Evolutionary conservation across 2,113 vertebrate genomes (phyloP), one percentile per base, ranked within the genome.

Genomic region (Shinisaurus crocodilurus): DNA sequence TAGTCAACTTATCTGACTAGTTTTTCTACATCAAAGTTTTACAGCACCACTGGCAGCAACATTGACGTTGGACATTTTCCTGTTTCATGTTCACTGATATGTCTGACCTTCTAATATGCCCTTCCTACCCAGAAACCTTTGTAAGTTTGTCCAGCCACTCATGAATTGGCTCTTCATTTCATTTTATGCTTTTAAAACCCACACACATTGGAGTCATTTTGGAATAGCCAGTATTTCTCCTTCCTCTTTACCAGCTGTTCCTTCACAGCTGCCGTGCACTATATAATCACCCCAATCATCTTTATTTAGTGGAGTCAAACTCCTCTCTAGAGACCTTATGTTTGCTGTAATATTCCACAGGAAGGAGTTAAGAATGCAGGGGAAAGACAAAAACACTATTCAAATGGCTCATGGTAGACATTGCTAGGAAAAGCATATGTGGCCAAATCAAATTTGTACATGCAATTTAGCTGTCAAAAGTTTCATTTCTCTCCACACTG

Each of bases 311-410:
- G 57, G n/a, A 85, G 72, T 85, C 60, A 85, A 63, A 50, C 72
- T 69, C 34, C 72, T 84, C 70, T 85, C 82, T 85, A 82, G 89
- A 90, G 89, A 79, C 29, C 43, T 50, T 15, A 90, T 65, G 45
- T 76, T 77, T 85, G 82, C 74, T 90, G 43, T 45, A 85, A 32
- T 79, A 69, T 40, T 90, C 83, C 74, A 69, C 48, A 29, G 82
- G 40, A 85, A 54, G 76, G 82, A 88, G 8, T 67, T 67, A 80
- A 67, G 76, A 80, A 88, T 80, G 60, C 87, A 50, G 76, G 60
- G 76, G 34, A 88, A 34, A 88, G 76, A 88, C 75, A 88, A 80
- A 88, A 88, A 80, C 43, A 23, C 87, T n/a, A 69, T 88, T 88
- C 87, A 67, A 67, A n/a, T 88, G 76, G 57, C 60, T 34, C 65